Base-by-base conservation (phyloP, 1,140 invertebrate species). In the Aphelenchoides avenae region DNA sequence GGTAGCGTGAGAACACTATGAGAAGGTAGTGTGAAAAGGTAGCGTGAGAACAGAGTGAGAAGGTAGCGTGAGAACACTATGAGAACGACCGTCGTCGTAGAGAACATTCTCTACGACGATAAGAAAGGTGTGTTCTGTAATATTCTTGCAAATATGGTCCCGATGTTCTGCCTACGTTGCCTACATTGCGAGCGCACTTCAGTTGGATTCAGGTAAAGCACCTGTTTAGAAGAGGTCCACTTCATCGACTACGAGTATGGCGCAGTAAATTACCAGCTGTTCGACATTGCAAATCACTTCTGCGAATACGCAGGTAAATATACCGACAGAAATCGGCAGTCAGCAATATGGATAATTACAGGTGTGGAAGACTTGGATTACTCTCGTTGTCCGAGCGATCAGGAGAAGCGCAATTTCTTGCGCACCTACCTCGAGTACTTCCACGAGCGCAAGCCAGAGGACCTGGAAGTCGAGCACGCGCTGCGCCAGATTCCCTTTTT, bases 161-260 rank as follows among this genome's bases (percentile, higher is more conserved):
- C n/a, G n/a, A n/a, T n/a, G n/a, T n/a, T n/a, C n/a, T n/a, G n/a
- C n/a, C n/a, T n/a, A n/a, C n/a, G n/a, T n/a, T n/a, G n/a, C n/a
- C n/a, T n/a, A n/a, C n/a, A n/a, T n/a, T n/a, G n/a, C n/a, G n/a
- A n/a, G n/a, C n/a, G n/a, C n/a, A n/a, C n/a, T n/a, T n/a, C n/a
- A 44, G 42, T 13, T 44, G 42, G 15, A 44, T 34, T 9, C 13
- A 39, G 15, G 13, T 13, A 44, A 44, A 44, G 42, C 13, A 11
- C 13, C 34, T 11, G 42, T 63, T 54, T 69, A 75, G 80, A 80
- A 22, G 67, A 67, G 52, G 85, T 96, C 3, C 85, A 85, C 20
- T 97, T 98, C 77, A 98, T 98, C 70, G 94, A 98, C 80, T 97
- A 89, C 79, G 94, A 98, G 79, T 98, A 98, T 80, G 87, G 88